Base-by-base conservation (phyloP, 2,797 vertebrate genomes). In the Phoeniculus purpureus region DNA sequence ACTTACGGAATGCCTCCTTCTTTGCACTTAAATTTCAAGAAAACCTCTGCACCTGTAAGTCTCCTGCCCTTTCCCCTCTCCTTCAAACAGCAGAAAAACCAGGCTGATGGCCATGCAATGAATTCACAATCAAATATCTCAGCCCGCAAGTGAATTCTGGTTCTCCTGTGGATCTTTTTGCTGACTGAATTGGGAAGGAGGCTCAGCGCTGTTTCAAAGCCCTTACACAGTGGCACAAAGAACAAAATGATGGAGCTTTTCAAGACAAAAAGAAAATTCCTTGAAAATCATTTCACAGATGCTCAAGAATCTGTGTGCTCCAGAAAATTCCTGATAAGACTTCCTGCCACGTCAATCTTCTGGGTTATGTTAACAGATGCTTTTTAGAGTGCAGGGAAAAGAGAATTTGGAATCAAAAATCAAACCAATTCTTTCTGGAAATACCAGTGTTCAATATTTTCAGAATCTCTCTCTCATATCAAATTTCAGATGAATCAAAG, bases 131-230 rank as follows among this genome's bases (percentile, higher is more conserved):
- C 82, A 89, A 81, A 92, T 65, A 3, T 26, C 56, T 56, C 65
- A 4, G 45, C 27, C 73, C 6, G 4, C 62, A 37, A 5, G 40
- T 1, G 5, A 78, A 82, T 61, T 51, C 59, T n/a, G 29, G 31
- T 29, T 8, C 64, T 70, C 89, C 66, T 48, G 65, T 16, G 66
- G 70, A 72, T 73, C n/a, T 68, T 90, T 89, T 68, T 85, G 59
- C 79, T 90, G 84, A 85, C 32, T 5, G 64, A 83, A 94, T 83
- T 87, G 66, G 58, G 81, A 90, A 94, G 93, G 92, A 79, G 87
- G 74, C 79, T 85, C 74, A 50, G n/a, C 3, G 16, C 67, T 81
- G 6, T 64, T 91, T 90, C 86, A 93, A 87, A 95, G 66, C 43
- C 62, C 55, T 89, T 78, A 59, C 62, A 14, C 2, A 4, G 31